Evolutionary conservation across 2,888 invertebrate species (phyloP).

Genomic region (Drosophila koepferae): DNA sequence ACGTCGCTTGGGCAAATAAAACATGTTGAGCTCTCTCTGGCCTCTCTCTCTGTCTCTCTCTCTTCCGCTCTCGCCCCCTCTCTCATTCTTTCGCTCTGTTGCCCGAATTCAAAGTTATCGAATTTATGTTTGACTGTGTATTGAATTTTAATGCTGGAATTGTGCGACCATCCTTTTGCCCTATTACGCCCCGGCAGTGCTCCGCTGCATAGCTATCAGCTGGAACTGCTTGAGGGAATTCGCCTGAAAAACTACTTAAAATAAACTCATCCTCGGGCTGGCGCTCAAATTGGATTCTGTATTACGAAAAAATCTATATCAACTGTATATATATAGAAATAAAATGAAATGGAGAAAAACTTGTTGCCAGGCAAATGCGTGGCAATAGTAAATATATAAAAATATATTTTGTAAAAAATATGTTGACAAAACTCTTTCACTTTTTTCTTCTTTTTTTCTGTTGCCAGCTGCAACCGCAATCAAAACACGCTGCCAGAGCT

Average conservation of each 20-base stretch:
- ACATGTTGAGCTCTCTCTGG: slow-evolving; percentile 65
- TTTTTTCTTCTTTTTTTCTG: neutral
- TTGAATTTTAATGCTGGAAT: slow-evolving; percentile 75
- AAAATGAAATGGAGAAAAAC: slow-evolving; percentile 9
- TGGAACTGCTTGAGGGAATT: slow-evolving; percentile 66
- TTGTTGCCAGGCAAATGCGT: slow-evolving; percentile 42
- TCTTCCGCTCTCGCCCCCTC: neutral
- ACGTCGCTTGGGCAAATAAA: slow-evolving; percentile 71
- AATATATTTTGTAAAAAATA: slow-evolving; percentile 69
- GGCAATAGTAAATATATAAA: slow-evolving; percentile 53
- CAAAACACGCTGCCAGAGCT: slow-evolving; percentile 46
- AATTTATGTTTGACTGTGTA: slow-evolving; percentile 77
- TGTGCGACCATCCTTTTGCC: slow-evolving; percentile 13
- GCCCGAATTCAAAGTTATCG: slow-evolving; percentile 73
- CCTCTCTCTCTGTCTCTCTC: no score
- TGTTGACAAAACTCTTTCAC: slow-evolving; percentile 59
- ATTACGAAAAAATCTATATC: slow-evolving; percentile 17
- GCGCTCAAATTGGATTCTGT: slow-evolving; percentile 68
- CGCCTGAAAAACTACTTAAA: slow-evolving; percentile 71
- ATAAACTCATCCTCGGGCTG: slow-evolving; percentile 62
- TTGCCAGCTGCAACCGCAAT: slow-evolving; percentile 67
- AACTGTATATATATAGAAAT: slow-evolving; percentile 9
- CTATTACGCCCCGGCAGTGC: neutral
- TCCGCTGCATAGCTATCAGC: slow-evolving; percentile 36
- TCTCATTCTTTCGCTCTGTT: slow-evolving; percentile 54